phyloP scores from a whole-genome alignment of 2,113 vertebrate species.

The Clupea harengus region DNA sequence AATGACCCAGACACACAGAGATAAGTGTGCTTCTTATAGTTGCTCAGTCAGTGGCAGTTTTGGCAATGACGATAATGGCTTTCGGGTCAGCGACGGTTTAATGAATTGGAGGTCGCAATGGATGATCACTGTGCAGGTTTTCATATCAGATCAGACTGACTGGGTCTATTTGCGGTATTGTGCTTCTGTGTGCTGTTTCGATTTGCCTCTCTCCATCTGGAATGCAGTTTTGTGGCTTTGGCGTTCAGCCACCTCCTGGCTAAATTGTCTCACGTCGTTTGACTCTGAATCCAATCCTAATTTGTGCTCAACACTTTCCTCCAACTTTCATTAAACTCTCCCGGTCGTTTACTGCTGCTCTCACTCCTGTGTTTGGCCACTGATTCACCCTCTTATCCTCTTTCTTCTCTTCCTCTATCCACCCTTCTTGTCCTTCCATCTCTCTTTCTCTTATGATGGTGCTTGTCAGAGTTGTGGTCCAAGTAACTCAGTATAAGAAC shows the following conservation, averaged over 20 bases:
- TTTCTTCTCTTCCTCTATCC: background rate
- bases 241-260: background rate
- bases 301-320: background rate
- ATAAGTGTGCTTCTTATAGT: background rate
- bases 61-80: background rate
- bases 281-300: background rate
- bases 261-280: background rate
- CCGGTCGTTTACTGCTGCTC: background rate
- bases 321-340: background rate
- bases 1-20: background rate
- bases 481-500: background rate
- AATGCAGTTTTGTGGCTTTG: background rate
- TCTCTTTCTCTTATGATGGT: background rate
- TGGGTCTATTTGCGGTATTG: background rate
- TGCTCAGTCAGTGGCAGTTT: background rate
- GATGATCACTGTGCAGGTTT: background rate
- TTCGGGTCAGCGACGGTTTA: background rate
- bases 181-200: background rate
- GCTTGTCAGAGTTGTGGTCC: background rate
- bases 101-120: background rate
- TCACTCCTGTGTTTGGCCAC: background rate
- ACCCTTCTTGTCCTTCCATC: background rate
- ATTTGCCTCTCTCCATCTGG: background rate
- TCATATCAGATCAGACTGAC: background rate
- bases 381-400: background rate